These are phyloP conservation scores for Polyploca ridens DNA, from an alignment of 2,888 invertebrate genomes.

Conservation along the genomic window DNA sequence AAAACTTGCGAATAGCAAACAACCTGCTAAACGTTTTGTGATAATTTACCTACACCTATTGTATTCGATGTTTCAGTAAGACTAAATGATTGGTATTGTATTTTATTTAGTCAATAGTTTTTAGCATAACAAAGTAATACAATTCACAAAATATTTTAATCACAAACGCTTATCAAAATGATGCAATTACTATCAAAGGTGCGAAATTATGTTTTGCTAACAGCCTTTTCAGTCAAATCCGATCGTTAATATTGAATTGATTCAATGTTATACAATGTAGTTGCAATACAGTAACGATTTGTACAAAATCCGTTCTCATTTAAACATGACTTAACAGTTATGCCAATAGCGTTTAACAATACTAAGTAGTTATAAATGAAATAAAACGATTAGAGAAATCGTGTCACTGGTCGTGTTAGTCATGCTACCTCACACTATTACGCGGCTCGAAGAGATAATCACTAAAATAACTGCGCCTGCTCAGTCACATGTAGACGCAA, in stretches of 20 bases:
- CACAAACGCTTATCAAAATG: too few relatives aligned
- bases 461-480: slow-evolving; percentile 67
- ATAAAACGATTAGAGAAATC: slow-evolving; percentile 62
- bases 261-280: too few relatives aligned
- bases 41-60: slow-evolving; percentile 29
- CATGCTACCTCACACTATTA: slow-evolving; percentile 50
- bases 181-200: too few relatives aligned
- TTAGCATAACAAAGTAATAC: neutral
- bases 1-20: slow-evolving; percentile 56
- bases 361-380: slow-evolving; percentile 27
- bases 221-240: too few relatives aligned
- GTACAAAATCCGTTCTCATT: neutral
- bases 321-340: neutral
- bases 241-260: too few relatives aligned
- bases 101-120: neutral
- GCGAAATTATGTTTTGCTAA: too few relatives aligned
- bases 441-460: slow-evolving; percentile 69
- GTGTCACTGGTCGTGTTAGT: slow-evolving; percentile 57
- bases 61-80: neutral
- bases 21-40: slow-evolving; percentile 48
- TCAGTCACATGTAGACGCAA: slow-evolving; percentile 55
- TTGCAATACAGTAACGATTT: too few relatives aligned
- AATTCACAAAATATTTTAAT: too few relatives aligned
- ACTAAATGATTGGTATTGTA: neutral
- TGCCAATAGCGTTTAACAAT: neutral